These are phyloP conservation scores for Phenganax marumi DNA, from an alignment of 92 coral and sea anemone species.

Conservation along the genomic window DNA sequence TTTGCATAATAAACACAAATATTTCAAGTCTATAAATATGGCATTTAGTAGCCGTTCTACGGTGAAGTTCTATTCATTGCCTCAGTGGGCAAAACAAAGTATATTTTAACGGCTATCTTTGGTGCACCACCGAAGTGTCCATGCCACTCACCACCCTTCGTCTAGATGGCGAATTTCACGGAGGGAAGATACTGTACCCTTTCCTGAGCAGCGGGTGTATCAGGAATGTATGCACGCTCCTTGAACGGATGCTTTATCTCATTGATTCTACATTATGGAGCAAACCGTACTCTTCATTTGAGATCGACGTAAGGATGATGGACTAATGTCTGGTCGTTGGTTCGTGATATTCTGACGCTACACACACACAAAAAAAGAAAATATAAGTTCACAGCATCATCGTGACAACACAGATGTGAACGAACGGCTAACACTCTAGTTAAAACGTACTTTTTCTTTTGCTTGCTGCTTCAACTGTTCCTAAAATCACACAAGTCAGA, in stretches of 20 bases:
- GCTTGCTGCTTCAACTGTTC: conserved; percentile 97
- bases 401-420: not conserved
- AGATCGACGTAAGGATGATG: conserved; percentile 20
- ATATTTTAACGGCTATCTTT: no score
- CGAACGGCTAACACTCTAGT: not conserved
- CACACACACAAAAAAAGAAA: not conserved
- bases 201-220: not conserved
- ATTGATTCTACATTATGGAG: conserved; percentile 25
- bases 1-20: no score
- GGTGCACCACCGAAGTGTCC: no score
- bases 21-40: no score
- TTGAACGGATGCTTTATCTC: no score
- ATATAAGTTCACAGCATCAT: not conserved
- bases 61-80: no score
- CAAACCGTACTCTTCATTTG: conserved; percentile 35
- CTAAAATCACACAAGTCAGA: conserved; percentile 44
- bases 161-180: no score
- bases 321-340: conserved; percentile 14
- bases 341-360: conserved; percentile 32
- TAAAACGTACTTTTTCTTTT: conserved; percentile 74
- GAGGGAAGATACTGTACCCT: no score
- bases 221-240: no score
- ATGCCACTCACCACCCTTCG: no score
- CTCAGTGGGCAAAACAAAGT: no score
- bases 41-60: no score